These are phyloP conservation scores for Heliangelus exortis DNA, from an alignment of 2,797 vertebrate species.

Conservation along the genomic window DNA sequence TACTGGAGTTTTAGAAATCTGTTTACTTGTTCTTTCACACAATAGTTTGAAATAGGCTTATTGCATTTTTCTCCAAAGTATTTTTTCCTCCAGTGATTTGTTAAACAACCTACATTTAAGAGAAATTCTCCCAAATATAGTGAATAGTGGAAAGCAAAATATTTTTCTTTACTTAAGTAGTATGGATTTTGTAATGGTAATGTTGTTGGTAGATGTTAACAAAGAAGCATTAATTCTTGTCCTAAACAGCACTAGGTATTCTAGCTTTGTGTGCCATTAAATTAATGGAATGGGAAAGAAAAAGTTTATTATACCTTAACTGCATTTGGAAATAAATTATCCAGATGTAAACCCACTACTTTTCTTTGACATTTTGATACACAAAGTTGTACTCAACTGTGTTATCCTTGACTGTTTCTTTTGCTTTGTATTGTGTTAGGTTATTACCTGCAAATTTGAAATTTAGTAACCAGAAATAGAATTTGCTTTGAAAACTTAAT, in stretches of 20 bases:
- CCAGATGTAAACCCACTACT: neutral
- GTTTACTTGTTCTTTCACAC: neutral
- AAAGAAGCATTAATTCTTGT: neutral
- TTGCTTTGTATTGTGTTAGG: neutral
- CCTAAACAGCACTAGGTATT: neutral
- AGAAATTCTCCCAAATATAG: neutral
- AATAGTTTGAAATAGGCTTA: neutral
- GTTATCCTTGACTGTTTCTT: neutral
- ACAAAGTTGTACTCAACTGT: neutral
- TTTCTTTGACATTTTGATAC: neutral
- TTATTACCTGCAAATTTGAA: neutral
- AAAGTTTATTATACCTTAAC: neutral
- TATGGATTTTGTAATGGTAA: neutral
- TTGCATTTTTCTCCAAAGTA: neutral
- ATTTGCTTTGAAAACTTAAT: neutral
- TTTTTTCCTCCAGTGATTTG: neutral
- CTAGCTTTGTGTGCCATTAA: neutral
- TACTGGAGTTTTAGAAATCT: neutral
- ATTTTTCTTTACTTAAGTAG: neutral
- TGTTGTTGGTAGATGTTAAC: neutral
- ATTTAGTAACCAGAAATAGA: neutral
- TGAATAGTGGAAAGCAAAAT: neutral
- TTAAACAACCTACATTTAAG: neutral
- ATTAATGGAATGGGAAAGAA: neutral
- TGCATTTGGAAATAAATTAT: neutral